Percentiles rank a stretch among this genome's conserved stretches.
Evolutionary conservation across 2,888 invertebrate species (phyloP).

Genomic region (Eristalis intricaria): DNA sequence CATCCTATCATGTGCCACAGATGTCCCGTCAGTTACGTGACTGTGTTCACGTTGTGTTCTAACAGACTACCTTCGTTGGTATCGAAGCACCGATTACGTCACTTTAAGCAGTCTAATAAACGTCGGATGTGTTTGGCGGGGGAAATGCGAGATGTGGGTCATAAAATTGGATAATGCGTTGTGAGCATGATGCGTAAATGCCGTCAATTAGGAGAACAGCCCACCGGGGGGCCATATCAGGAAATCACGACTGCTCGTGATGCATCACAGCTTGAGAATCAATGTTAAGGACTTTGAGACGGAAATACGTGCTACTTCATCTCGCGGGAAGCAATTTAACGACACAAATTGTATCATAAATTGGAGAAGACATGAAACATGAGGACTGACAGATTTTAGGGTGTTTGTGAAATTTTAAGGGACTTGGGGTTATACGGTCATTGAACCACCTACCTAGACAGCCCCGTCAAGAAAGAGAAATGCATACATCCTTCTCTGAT

Average conservation of each 20-base stretch:
- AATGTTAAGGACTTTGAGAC: neutral
- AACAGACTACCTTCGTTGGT: neutral
- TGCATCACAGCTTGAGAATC: neutral
- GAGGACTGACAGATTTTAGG: too few relatives aligned
- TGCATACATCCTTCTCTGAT: too few relatives aligned
- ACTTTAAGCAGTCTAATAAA: neutral
- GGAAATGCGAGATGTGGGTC: neutral
- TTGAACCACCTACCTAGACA: too few relatives aligned
- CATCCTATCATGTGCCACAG: neutral
- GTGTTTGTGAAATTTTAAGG: too few relatives aligned
- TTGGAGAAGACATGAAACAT: too few relatives aligned
- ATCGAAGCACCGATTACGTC: neutral
- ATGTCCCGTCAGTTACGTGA: neutral
- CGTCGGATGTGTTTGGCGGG: neutral
- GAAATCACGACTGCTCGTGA: neutral
- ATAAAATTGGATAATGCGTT: neutral
- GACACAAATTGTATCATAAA: neutral
- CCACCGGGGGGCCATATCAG: neutral
- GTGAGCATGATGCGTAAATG: neutral
- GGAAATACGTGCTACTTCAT: neutral
- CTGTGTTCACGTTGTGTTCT: neutral
- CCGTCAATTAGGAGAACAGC: neutral
- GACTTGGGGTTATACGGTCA: too few relatives aligned
- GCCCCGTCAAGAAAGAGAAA: too few relatives aligned
- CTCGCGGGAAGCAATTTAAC: neutral